Conservation (phyloP, 1,140 invertebrate species). For the Drosophila nebulosa region DNA sequence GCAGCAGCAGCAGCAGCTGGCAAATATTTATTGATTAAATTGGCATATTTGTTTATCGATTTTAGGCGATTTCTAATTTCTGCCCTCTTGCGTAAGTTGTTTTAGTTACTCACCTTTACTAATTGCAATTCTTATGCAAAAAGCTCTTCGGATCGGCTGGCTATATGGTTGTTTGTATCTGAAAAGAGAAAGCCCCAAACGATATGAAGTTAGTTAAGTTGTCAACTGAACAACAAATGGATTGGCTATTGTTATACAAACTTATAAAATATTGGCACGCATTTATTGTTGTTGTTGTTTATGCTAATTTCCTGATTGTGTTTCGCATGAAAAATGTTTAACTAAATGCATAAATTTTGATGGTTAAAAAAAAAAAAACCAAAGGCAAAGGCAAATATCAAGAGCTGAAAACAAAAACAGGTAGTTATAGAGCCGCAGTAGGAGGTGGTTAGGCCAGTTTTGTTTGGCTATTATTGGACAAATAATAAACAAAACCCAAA, state of each 20-base stretch:
- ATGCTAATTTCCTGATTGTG: slow-evolving; percentile 43
- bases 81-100: slow-evolving; percentile 14
- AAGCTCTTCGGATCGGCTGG: not conserved
- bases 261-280: slow-evolving; percentile 47
- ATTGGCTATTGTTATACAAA: slow-evolving; percentile 26
- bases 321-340: slow-evolving; percentile 53
- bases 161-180: slow-evolving; percentile 17
- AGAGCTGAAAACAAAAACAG: slow-evolving; percentile 12
- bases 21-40: slow-evolving; percentile 73
- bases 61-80: not conserved
- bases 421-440: slow-evolving; percentile 16
- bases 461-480: slow-evolving; percentile 31
- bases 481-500: slow-evolving; percentile 34
- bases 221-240: slow-evolving; percentile 46
- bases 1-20: slow-evolving; percentile 29
- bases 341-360: slow-evolving; percentile 51
- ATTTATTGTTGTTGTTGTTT: slow-evolving; percentile 16
- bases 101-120: slow-evolving; percentile 55
- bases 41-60: slow-evolving; percentile 52
- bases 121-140: slow-evolving; percentile 68
- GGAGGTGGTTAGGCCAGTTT: slow-evolving; percentile 41
- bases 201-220: slow-evolving; percentile 34
- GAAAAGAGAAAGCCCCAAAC: slow-evolving; percentile 59
- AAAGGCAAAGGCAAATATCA: not conserved
- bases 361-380: slow-evolving; percentile 25